These are phyloP conservation scores for Tipula confusa DNA, from an alignment of 2,888 invertebrate species.

Conservation along the genomic window DNA sequence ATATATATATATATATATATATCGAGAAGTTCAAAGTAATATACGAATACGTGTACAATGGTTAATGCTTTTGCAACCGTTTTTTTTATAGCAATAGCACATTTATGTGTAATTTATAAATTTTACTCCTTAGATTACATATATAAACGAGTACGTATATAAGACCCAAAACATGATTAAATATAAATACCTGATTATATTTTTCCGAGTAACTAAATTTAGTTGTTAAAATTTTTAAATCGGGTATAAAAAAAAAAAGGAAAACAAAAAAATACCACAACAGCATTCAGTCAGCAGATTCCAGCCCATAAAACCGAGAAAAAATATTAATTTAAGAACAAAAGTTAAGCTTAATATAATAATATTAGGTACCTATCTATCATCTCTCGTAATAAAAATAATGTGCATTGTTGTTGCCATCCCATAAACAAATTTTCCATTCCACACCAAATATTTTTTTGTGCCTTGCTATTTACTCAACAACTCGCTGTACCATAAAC, in stretches of 20 bases:
- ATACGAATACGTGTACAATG: too few species aligned
- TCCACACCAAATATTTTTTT: background rate
- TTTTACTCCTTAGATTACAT: too few species aligned
- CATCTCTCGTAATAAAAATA: background rate
- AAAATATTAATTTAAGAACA: too few species aligned
- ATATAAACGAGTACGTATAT: background rate
- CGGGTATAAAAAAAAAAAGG: background rate
- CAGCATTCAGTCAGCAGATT: background rate
- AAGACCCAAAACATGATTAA: background rate
- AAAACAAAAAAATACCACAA: background rate
- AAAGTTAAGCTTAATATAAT: slow-evolving; percentile 7
- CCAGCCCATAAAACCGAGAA: background rate
- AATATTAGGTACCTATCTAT: slow-evolving; percentile 13
- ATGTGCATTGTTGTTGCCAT: background rate
- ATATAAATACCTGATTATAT: background rate
- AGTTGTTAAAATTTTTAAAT: background rate
- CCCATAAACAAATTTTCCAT: background rate
- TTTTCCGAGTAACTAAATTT: background rate
- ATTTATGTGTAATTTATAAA: too few species aligned
- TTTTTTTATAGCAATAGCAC: too few species aligned
- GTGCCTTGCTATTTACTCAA: background rate
- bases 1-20: too few species aligned
- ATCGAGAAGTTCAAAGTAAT: too few species aligned
- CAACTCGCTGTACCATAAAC: background rate
- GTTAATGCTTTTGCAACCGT: too few species aligned